Conservation (phyloP, 2,888 invertebrate species). For the Seira musarum region DNA sequence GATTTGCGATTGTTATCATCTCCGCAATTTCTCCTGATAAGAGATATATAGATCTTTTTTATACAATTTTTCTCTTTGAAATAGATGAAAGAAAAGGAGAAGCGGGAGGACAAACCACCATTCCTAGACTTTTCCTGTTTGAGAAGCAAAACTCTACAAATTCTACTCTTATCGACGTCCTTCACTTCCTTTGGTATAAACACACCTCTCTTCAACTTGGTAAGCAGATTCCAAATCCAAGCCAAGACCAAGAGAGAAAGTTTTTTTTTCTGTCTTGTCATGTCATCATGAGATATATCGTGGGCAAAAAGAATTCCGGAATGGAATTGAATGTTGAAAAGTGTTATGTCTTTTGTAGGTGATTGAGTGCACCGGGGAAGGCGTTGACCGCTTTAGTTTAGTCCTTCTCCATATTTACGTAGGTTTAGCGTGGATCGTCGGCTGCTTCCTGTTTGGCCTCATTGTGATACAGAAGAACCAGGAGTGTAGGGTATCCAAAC, state of each 20-base stretch:
- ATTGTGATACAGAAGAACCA: conserved; percentile 87
- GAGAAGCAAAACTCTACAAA: conserved; percentile 86
- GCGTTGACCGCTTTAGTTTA: conserved; percentile 60
- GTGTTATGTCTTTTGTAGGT: conserved; percentile 37
- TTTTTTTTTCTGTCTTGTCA: neutral
- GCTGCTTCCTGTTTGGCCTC: conserved; percentile 85
- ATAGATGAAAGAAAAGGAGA: conserved; percentile 79
- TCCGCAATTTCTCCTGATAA: conserved; percentile 20
- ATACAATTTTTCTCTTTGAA: neutral
- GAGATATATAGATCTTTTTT: conserved; percentile 19
- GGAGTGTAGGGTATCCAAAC: conserved; percentile 88
- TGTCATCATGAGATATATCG: no score
- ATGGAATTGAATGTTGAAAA: neutral
- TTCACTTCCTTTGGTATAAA: conserved; percentile 88
- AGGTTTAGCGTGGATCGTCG: conserved; percentile 87
- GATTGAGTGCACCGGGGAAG: conserved; percentile 48
- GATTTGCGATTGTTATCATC: conserved; percentile 33
- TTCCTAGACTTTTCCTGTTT: conserved; percentile 90
- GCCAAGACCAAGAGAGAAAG: neutral
- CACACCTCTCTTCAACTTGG: conserved; percentile 87
- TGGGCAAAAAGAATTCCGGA: neutral
- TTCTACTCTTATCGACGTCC: conserved; percentile 85
- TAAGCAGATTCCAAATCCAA: conserved; percentile 70
- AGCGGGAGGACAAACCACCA: conserved; percentile 84
- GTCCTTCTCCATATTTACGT: conserved; percentile 80